These are phyloP conservation scores for Pao palembangensis DNA, from an alignment of 2,113 vertebrate species.

Conservation along the genomic window DNA sequence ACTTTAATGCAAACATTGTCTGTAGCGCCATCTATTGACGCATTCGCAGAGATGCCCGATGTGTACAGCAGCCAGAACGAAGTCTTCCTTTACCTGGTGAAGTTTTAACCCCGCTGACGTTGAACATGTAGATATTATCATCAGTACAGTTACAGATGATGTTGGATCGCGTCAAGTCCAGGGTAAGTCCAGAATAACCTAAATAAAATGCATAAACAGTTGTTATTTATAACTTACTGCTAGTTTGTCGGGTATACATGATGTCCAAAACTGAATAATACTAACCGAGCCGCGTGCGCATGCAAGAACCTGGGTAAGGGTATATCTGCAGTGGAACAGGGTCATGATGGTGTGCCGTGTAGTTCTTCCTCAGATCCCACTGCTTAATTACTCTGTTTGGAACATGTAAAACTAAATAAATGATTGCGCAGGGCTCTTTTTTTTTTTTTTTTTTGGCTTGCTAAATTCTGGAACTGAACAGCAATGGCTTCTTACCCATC, in stretches of 20 bases:
- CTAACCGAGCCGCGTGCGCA: conserved; percentile 85
- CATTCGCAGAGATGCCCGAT: background rate
- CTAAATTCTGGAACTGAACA: too few relatives aligned
- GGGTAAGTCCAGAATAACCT: conserved; percentile 90
- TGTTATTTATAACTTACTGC: background rate
- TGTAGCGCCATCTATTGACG: conserved; percentile 58
- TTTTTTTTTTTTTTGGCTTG: background rate
- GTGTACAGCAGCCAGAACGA: background rate
- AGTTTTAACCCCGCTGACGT: conserved; percentile 80
- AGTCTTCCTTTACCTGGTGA: conserved; percentile 78
- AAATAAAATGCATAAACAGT: too few relatives aligned
- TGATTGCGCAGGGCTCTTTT: too few relatives aligned
- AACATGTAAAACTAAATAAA: conserved; percentile 8
- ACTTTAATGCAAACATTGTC: background rate
- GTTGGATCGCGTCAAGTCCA: conserved; percentile 85
- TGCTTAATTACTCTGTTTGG: conserved; percentile 86
- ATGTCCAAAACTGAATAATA: background rate
- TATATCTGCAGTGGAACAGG: conserved; percentile 81
- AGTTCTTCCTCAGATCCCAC: conserved; percentile 96
- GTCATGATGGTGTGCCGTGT: conserved; percentile 80
- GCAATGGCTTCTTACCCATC: conserved; percentile 83
- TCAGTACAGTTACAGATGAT: conserved; percentile 95
- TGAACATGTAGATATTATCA: conserved; percentile 95
- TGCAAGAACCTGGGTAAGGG: conserved; percentile 87
- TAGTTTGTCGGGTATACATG: background rate